phyloP scores from a whole-genome alignment of 2,113 vertebrate species.

The Hemiscyllium ocellatum region DNA sequence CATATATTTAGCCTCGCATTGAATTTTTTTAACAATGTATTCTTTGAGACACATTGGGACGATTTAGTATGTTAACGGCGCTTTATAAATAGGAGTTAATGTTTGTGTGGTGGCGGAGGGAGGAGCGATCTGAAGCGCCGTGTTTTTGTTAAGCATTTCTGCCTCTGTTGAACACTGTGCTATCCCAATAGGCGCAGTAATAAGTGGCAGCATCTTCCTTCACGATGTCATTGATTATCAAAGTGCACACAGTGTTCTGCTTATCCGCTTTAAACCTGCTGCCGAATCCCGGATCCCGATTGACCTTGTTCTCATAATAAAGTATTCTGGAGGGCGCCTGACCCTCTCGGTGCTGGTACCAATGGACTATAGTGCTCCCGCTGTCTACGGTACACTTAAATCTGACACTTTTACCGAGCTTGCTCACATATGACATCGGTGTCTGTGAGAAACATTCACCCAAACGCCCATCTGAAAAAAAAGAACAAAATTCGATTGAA shows the following conservation, averaged over 20 bases:
- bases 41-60: background rate
- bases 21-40: background rate
- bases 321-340: background rate
- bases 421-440: background rate
- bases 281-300: background rate
- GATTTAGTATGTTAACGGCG: background rate
- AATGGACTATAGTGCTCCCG: background rate
- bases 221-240: background rate
- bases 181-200: background rate
- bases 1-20: background rate
- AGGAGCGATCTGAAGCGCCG: background rate
- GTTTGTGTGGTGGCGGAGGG: background rate
- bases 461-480: background rate
- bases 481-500: background rate
- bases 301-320: no score
- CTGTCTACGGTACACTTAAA: background rate
- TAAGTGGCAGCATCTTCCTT: background rate
- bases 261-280: background rate
- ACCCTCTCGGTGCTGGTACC: background rate
- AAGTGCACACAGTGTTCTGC: background rate
- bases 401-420: background rate
- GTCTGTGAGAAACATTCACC: background rate
- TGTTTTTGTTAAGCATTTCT: background rate
- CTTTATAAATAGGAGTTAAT: background rate
- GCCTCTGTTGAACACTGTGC: background rate